Conservation (phyloP, 1,140 invertebrate genomes). For the Drosophila tani region DNA sequence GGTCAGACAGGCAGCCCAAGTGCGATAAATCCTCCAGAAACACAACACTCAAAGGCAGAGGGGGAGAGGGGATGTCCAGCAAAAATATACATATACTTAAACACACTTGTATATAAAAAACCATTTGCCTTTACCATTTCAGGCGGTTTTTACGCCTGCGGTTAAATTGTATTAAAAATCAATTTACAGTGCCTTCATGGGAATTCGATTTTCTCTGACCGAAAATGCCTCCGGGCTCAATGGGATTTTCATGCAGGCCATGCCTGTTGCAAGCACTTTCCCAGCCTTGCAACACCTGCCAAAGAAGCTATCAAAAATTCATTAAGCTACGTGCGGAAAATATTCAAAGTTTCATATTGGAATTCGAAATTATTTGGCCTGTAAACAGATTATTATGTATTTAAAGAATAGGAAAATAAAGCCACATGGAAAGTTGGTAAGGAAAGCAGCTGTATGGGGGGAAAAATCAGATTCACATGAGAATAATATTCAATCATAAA, state of each 20-base stretch:
- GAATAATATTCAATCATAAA: not conserved
- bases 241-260: conserved; percentile 17
- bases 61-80: conserved; percentile 14
- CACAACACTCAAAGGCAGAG: conserved; percentile 52
- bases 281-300: conserved; percentile 8
- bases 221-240: conserved; percentile 30
- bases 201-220: conserved; percentile 39
- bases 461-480: not conserved
- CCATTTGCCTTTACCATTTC: conserved; percentile 31
- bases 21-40: conserved; percentile 78
- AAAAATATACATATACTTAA: conserved; percentile 28
- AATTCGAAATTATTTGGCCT: conserved; percentile 13
- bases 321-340: conserved; percentile 11
- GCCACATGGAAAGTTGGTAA: not conserved
- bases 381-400: conserved; percentile 16
- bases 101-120: conserved; percentile 39
- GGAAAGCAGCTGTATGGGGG: too few species aligned
- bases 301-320: conserved; percentile 17
- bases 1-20: conserved; percentile 60
- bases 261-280: conserved; percentile 10
- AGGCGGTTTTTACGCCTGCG: conserved; percentile 37
- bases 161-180: conserved; percentile 58
- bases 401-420: not conserved
- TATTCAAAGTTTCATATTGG: conserved; percentile 8
- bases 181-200: conserved; percentile 46